Conservation (phyloP, 2,888 invertebrate genomes). For the Drosophila villosipedis region DNA sequence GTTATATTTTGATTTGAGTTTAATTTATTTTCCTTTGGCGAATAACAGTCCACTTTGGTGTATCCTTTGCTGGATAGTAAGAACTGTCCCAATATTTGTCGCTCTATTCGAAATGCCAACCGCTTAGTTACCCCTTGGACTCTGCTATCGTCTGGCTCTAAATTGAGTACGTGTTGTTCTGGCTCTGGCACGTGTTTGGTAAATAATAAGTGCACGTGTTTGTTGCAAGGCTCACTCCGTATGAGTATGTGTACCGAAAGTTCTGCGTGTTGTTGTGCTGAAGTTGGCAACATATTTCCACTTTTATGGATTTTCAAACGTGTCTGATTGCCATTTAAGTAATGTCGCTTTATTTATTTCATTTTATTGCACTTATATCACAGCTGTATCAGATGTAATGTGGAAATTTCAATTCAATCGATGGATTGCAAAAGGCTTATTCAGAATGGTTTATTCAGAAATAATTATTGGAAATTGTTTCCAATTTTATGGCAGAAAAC, state of each 20-base stretch:
- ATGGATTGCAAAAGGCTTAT: constrained; percentile 3
- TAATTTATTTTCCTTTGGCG: constrained; percentile 39
- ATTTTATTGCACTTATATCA: constrained; percentile 67
- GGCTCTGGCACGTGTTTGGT: constrained; percentile 73
- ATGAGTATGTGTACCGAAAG: constrained; percentile 26
- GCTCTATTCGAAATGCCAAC: constrained; percentile 36
- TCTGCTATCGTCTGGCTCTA: constrained; percentile 53
- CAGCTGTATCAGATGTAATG: constrained; percentile 32
- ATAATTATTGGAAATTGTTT: neutral
- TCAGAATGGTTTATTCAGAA: neutral
- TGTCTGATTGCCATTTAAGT: constrained; percentile 70
- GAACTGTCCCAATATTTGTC: constrained; percentile 57
- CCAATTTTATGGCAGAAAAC: neutral
- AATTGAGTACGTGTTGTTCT: constrained; percentile 80
- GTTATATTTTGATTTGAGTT: constrained; percentile 28
- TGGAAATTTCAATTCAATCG: constrained; percentile 44
- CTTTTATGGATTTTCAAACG: constrained; percentile 77
- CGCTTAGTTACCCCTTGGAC: constrained; percentile 17
- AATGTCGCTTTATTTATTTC: constrained; percentile 66
- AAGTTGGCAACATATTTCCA: constrained; percentile 73
- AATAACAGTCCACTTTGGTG: neutral
- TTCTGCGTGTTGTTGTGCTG: constrained; percentile 21
- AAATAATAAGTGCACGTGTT: constrained; percentile 68
- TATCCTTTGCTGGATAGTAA: constrained; percentile 7
- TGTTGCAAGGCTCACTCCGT: neutral